Conservation (phyloP, 2,113 vertebrate genomes). For the Phrynosoma blainvillii region DNA sequence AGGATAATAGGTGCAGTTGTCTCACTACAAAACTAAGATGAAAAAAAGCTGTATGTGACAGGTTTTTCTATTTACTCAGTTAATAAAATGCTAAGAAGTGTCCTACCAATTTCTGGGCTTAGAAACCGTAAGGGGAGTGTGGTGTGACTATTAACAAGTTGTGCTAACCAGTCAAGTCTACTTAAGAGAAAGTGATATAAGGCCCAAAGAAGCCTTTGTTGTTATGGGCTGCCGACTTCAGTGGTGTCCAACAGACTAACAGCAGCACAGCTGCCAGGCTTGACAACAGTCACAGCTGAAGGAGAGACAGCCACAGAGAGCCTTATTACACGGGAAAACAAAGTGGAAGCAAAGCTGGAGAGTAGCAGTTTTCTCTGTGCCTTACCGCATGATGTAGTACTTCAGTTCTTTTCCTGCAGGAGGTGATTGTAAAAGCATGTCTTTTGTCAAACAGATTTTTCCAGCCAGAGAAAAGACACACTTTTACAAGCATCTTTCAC, state of each 20-base stretch:
- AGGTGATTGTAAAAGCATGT: no score
- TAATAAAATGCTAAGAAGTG: not conserved
- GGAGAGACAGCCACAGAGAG: not conserved
- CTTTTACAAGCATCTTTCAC: no score
- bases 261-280: not conserved
- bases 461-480: no score
- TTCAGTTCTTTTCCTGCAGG: no score
- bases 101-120: not conserved
- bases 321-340: no score
- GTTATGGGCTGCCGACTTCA: not conserved
- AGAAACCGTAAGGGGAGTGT: not conserved
- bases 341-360: no score
- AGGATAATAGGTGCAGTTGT: no score
- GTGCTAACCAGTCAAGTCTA: not conserved
- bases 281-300: not conserved
- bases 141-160: not conserved
- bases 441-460: no score
- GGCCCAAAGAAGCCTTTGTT: not conserved
- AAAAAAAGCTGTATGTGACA: not conserved
- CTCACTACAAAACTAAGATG: not conserved
- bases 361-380: no score
- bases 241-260: not conserved
- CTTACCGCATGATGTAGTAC: no score
- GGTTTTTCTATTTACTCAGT: not conserved
- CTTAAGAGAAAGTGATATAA: not conserved